Conservation (phyloP, 2,888 invertebrate genomes). For the Oligia latruncula region DNA sequence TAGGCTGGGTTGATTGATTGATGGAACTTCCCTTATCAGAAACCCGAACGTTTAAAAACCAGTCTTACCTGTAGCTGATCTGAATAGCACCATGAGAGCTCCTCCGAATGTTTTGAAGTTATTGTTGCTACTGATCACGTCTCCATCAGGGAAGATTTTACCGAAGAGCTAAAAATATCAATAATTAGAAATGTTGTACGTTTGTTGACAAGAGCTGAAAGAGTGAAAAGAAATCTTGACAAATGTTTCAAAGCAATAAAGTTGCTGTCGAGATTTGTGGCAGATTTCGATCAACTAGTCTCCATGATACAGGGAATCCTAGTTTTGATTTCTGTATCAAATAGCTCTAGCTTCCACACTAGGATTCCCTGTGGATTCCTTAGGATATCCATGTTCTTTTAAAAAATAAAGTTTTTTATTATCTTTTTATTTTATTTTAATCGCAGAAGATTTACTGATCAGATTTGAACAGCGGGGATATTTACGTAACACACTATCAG, state of each 20-base stretch:
- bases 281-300: background rate
- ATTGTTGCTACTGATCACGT: constrained; percentile 97
- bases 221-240: background rate
- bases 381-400: background rate
- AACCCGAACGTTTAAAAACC: background rate
- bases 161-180: constrained; percentile 94
- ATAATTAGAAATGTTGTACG: background rate
- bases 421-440: background rate
- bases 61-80: constrained; percentile 95
- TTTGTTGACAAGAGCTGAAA: background rate
- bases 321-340: background rate
- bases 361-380: no score
- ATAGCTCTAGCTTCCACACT: no score
- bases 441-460: background rate
- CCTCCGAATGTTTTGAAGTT: constrained; percentile 99
- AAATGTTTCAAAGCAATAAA: background rate
- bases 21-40: background rate
- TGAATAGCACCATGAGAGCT: constrained; percentile 98
- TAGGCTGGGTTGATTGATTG: background rate
- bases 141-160: constrained; percentile 94
- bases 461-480: background rate
- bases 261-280: background rate
- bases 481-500: background rate
- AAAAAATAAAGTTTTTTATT: no score
- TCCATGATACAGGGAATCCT: background rate